Conservation (phyloP, 2,888 invertebrate genomes). For the Orchesella flavescens region DNA sequence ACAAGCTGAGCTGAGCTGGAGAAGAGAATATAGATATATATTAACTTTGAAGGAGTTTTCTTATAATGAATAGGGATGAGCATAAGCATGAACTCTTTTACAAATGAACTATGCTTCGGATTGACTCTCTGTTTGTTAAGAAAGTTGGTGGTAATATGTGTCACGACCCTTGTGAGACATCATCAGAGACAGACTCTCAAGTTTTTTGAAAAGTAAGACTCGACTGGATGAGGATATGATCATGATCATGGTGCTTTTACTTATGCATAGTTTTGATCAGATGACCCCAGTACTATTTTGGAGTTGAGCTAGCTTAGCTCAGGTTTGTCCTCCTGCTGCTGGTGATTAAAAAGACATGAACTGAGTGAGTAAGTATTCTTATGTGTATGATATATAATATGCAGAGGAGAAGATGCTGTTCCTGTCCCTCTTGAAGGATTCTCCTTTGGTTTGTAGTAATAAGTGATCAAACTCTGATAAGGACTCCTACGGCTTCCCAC, state of each 20-base stretch:
- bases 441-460: constrained; percentile 24
- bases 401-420: constrained; percentile 10
- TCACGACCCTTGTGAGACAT: constrained; percentile 69
- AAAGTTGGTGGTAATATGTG: constrained; percentile 57
- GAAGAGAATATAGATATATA: constrained; percentile 3
- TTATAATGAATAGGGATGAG: neutral
- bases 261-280: constrained; percentile 39
- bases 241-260: constrained; percentile 39
- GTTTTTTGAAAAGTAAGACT: constrained; percentile 19
- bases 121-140: neutral
- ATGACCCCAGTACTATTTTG: constrained; percentile 36
- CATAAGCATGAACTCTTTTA: neutral
- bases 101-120: neutral
- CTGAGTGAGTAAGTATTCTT: too few relatives aligned
- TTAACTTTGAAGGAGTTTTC: neutral
- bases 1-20: constrained; percentile 6
- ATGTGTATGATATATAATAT: too few relatives aligned
- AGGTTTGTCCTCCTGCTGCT: constrained; percentile 43
- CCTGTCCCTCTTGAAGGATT: neutral
- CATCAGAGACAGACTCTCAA: constrained; percentile 8
- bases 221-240: neutral
- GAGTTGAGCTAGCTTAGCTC: neutral
- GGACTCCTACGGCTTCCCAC: constrained; percentile 62
- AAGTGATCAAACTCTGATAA: constrained; percentile 55
- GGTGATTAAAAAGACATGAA: constrained; percentile 48